A percentile compares a stretch with the other conserved stretches of the same genome.
These are phyloP conservation scores for Schizopygopsis malacanthus DNA, from an alignment of 2,797 vertebrate genomes.

Conservation along the genomic window DNA sequence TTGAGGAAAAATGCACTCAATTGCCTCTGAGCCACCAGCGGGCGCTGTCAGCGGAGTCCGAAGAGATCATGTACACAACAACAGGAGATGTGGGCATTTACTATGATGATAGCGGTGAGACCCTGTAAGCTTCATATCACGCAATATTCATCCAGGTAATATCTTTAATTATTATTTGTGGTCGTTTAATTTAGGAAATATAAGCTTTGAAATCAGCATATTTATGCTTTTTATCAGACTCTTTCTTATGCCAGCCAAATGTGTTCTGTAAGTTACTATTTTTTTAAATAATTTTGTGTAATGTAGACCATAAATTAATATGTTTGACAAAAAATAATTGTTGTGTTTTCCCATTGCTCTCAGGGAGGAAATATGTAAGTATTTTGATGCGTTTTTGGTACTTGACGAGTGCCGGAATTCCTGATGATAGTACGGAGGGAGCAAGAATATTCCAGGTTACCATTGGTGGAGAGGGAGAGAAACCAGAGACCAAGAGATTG, in stretches of 20 bases:
- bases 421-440: conserved; percentile 81
- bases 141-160: background rate
- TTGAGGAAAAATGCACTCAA: conserved; percentile 84
- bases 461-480: conserved; percentile 75
- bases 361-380: conserved; percentile 93
- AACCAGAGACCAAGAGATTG: conserved; percentile 80
- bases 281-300: background rate
- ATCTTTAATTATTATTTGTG: background rate
- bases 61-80: conserved; percentile 87
- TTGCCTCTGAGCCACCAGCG: conserved; percentile 82
- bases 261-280: background rate
- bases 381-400: conserved; percentile 98
- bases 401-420: conserved; percentile 83
- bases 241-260: background rate
- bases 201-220: background rate
- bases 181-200: background rate
- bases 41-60: conserved; percentile 85
- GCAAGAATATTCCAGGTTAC: conserved; percentile 82
- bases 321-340: background rate
- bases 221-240: background rate
- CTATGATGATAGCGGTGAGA: conserved; percentile 88
- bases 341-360: conserved; percentile 27
- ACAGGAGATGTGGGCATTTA: conserved; percentile 89
- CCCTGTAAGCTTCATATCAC: conserved; percentile 1
- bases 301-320: background rate